Percentiles rank a stretch among this genome's conserved stretches.
phyloP scores from a whole-genome alignment of 2,888 invertebrate genomes.

The Ornithoptera priamus region DNA sequence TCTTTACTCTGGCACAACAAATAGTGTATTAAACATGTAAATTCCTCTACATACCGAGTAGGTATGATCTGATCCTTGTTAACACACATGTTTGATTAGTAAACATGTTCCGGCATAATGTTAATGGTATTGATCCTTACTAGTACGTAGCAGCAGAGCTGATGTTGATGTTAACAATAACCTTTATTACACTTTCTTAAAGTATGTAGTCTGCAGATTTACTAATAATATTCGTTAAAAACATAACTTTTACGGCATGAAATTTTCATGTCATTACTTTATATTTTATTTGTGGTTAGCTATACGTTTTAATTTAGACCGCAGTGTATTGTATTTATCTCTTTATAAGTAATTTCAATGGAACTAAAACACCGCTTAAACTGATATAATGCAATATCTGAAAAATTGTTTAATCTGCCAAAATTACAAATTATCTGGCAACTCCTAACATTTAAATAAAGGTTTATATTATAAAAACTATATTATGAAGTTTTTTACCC shows the following conservation, averaged over 20 bases:
- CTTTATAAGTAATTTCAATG: background rate
- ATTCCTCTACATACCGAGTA: constrained; percentile 17
- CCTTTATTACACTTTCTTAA: background rate
- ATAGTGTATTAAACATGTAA: constrained; percentile 2
- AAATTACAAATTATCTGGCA: too few relatives aligned
- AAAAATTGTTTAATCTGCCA: too few relatives aligned
- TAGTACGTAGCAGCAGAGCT: constrained; percentile 10
- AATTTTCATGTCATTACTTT: too few relatives aligned
- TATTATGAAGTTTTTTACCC: too few relatives aligned
- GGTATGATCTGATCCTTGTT: constrained; percentile 22
- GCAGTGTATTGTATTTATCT: background rate
- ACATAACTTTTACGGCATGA: too few relatives aligned
- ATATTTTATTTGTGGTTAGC: too few relatives aligned
- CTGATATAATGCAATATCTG: too few relatives aligned
- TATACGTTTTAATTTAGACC: too few relatives aligned
- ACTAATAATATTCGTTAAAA: too few relatives aligned
- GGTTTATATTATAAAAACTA: too few relatives aligned
- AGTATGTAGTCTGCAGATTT: background rate
- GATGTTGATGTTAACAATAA: constrained; percentile 7
- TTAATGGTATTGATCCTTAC: constrained; percentile 19
- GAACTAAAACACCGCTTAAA: too few relatives aligned
- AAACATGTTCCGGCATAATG: constrained; percentile 29
- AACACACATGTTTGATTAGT: constrained; percentile 29
- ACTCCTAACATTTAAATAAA: too few relatives aligned
- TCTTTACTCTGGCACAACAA: background rate